Conservation (phyloP, 2,797 vertebrate species). For the Muscicapa comitata region DNA sequence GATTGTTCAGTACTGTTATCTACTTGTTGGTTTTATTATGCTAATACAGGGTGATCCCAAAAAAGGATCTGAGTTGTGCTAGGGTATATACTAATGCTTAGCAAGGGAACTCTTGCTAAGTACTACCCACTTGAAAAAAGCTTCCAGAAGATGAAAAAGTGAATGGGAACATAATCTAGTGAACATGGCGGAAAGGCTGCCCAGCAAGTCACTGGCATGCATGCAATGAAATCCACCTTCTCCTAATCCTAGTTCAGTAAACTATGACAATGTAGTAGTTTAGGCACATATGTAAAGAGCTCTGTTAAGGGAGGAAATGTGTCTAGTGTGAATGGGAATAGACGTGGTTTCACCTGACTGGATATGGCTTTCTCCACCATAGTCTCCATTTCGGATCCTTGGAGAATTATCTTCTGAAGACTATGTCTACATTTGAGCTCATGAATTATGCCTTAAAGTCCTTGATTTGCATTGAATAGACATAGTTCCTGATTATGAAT, state of each 20-base stretch:
- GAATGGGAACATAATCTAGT: fast-evolving
- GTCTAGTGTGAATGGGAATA: too few relatives aligned
- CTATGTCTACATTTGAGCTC: not conserved
- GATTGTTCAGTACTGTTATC: not conserved
- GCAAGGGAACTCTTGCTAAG: not conserved
- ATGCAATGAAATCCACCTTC: not conserved
- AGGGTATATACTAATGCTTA: too few relatives aligned
- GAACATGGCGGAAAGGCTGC: not conserved
- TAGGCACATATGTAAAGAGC: not conserved
- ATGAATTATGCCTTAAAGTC: not conserved
- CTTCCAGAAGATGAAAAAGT: not conserved
- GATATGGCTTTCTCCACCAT: not conserved
- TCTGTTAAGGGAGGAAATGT: fast-evolving
- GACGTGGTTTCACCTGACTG: not conserved
- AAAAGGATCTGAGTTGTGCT: not conserved
- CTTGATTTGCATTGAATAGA: not conserved
- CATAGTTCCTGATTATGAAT: not conserved
- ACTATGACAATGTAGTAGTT: too few relatives aligned
- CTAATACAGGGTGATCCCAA: not conserved
- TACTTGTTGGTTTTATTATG: not conserved
- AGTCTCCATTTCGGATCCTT: not conserved
- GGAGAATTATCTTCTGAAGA: not conserved
- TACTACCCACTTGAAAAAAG: not conserved
- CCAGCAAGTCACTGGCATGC: not conserved
- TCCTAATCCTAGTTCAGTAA: not conserved